These are phyloP conservation scores for Sylvia borin DNA, from an alignment of 2,797 vertebrate species.

Conservation along the genomic window DNA sequence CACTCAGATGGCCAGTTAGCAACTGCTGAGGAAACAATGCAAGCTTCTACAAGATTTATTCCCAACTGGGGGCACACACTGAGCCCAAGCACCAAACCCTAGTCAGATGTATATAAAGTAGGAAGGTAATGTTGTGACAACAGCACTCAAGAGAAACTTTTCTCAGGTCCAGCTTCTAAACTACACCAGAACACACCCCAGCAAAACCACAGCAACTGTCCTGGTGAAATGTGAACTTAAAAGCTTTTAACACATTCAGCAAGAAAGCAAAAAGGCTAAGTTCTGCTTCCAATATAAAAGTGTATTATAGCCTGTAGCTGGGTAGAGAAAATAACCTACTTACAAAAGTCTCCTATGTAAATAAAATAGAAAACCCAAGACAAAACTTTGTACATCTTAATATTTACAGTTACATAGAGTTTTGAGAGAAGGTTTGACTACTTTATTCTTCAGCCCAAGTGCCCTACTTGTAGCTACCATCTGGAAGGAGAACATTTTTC, in stretches of 20 bases:
- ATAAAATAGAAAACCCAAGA: background rate
- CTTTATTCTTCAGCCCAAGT: background rate
- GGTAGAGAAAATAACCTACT: background rate
- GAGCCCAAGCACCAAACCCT: background rate
- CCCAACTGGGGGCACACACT: background rate
- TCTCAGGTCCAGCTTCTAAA: background rate
- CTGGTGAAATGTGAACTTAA: background rate
- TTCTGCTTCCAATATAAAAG: background rate
- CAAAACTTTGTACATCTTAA: background rate
- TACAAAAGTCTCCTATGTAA: background rate
- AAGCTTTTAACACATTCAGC: background rate
- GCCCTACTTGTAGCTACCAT: slow-evolving; percentile 7
- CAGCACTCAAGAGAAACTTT: background rate
- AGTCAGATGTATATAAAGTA: background rate
- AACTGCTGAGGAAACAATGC: background rate
- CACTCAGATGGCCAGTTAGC: background rate
- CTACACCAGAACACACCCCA: background rate
- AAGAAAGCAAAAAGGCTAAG: background rate
- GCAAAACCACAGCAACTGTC: background rate
- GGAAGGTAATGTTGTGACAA: background rate
- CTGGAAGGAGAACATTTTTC: slow-evolving; percentile 10
- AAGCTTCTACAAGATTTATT: background rate
- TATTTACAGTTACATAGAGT: fast-evolving
- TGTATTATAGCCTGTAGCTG: background rate
- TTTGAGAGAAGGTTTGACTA: background rate